phyloP scores from a whole-genome alignment of 2,888 invertebrate species.

The Eilema depressum region DNA sequence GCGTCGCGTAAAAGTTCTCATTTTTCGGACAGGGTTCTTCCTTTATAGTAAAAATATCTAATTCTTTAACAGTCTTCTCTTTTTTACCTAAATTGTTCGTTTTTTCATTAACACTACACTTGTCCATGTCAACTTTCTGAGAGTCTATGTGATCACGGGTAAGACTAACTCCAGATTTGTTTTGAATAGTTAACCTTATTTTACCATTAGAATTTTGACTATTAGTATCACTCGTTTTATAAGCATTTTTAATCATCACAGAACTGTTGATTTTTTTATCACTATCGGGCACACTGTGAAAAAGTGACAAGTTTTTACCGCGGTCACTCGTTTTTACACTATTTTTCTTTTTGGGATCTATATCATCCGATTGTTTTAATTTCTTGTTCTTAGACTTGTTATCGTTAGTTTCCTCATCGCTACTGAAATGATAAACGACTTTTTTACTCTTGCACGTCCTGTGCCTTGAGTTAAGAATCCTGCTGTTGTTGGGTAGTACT shows the following conservation, averaged over 20 bases:
- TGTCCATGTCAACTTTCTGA: conserved; percentile 76
- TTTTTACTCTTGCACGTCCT: conserved; percentile 83
- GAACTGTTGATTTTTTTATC: conserved; percentile 77
- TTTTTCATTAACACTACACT: conserved; percentile 73
- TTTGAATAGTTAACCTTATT: conserved; percentile 85
- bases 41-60: conserved; percentile 65
- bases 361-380: conserved; percentile 64
- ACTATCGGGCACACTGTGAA: conserved; percentile 69
- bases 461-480: conserved; percentile 81
- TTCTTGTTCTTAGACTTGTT: conserved; percentile 71
- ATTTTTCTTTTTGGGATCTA: conserved; percentile 74
- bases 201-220: conserved; percentile 84
- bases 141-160: conserved; percentile 83
- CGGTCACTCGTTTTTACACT: conserved; percentile 74
- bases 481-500: conserved; percentile 80
- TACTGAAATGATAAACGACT: conserved; percentile 79
- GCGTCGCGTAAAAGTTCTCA: conserved; percentile 78
- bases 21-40: conserved; percentile 74
- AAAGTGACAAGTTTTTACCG: conserved; percentile 80
- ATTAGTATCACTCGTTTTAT: conserved; percentile 84
- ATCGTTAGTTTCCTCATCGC: conserved; percentile 80
- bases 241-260: conserved; percentile 84
- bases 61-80: conserved; percentile 64
- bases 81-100: conserved; percentile 65
- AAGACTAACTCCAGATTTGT: conserved; percentile 85